phyloP scores from a whole-genome alignment of 2,113 vertebrate species.

The Vidua macroura region DNA sequence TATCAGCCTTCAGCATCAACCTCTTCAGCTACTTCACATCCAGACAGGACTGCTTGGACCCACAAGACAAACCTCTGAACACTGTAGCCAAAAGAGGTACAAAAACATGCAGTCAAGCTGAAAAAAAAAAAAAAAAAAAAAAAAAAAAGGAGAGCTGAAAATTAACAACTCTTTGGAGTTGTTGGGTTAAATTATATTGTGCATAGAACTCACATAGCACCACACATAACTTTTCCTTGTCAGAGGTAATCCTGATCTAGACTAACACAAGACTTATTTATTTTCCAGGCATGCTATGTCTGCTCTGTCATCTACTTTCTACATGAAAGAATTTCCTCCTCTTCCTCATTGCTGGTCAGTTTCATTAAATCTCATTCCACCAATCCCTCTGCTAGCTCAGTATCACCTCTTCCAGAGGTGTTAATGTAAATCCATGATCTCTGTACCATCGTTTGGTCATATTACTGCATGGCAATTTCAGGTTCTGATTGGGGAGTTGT shows the following conservation, averaged over 20 bases:
- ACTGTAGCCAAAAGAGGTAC: not conserved
- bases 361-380: not conserved
- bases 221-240: not conserved
- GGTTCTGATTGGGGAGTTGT: not conserved
- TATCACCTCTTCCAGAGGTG: not conserved
- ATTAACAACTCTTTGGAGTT: not conserved
- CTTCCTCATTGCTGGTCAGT: not conserved
- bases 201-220: not conserved
- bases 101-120: not conserved
- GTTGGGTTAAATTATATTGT: not conserved
- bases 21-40: not conserved
- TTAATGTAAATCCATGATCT: not conserved
- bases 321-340: not conserved
- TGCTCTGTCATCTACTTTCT: not conserved
- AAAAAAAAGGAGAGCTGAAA: not conserved
- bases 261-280: not conserved
- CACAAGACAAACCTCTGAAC: not conserved
- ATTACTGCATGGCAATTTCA: not conserved
- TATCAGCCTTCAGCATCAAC: not conserved
- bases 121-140: not conserved
- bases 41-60: not conserved
- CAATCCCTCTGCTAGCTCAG: not conserved
- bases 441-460: not conserved
- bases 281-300: not conserved
- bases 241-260: not conserved